Percentiles rank a stretch among this genome's conserved stretches.
Conservation (phyloP, 2,797 vertebrate genomes). For the Chelon auratus region DNA sequence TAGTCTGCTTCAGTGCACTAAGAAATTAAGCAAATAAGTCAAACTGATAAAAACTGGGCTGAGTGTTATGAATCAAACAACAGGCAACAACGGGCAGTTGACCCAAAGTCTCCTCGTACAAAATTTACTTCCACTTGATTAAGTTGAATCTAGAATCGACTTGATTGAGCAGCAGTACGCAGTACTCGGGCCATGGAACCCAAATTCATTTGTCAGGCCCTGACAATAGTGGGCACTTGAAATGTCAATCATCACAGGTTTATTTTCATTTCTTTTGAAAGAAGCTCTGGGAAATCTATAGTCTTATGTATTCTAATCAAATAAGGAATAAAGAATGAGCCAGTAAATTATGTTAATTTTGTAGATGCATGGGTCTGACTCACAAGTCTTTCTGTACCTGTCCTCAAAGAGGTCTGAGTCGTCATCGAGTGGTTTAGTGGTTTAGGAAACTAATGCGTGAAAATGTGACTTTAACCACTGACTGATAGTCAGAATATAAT, state of each 20-base stretch:
- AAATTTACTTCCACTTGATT: constrained; percentile 24
- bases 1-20: constrained; percentile 21
- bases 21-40: constrained; percentile 44
- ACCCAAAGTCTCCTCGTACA: constrained; percentile 1
- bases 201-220: constrained; percentile 53
- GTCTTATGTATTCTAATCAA: constrained; percentile 2
- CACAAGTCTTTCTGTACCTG: too few relatives aligned
- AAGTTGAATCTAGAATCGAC: constrained; percentile 38
- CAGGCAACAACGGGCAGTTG: constrained; percentile 19
- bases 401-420: too few relatives aligned
- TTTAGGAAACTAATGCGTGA: too few relatives aligned
- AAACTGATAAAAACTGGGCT: constrained; percentile 35
- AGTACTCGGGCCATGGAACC: constrained; percentile 22
- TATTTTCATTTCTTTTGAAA: constrained; percentile 2
- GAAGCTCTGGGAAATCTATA: constrained; percentile 31
- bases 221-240: constrained; percentile 43
- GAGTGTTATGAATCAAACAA: constrained; percentile 30
- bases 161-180: constrained; percentile 26
- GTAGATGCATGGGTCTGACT: background rate
- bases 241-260: constrained; percentile 33
- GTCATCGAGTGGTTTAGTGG: too few relatives aligned
- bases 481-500: too few relatives aligned
- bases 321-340: background rate
- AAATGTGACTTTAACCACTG: too few relatives aligned
- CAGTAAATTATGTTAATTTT: background rate